Evolutionary conservation across 2,113 vertebrate genomes (phyloP), one percentile per base, ranked within the genome.

Genomic region (Reinhardtius hippoglossoides): DNA sequence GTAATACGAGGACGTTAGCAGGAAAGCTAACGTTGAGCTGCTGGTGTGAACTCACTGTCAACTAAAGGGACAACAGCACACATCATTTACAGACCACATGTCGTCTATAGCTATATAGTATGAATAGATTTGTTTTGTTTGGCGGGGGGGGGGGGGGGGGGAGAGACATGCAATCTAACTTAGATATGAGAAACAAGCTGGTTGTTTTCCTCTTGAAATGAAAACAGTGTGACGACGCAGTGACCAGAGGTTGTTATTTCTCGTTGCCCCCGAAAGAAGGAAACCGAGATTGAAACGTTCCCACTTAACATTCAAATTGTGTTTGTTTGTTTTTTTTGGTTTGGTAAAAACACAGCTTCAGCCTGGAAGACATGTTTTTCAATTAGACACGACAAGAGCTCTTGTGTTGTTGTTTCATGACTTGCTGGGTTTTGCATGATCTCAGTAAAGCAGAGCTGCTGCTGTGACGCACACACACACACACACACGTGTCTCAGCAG

Each of bases 301-400:
- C 50, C n/a, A n/a, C 50, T 52, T 52, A 52, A 52, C 18, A 52
- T 52, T 52, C 50, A 52, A 52, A 52, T 52, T 52, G 50, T 52
- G 18, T 52, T 52, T 7, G 27, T 31, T 31, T 5, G 5, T 27
- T 27, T 31, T 5, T 31, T 27, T 27, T 31, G 27, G n/a, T n/a
- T n/a, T 31, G 23, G 1, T 1, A 54, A 54, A 54, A 7, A 54
- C 50, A 54, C 46, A 50, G 50, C 20, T 54, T 54, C 50, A 54
- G 50, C 50, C 50, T n/a, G 18, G 20, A n/a, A 54, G 50, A 54
- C 50, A 54, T 54, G 50, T 21, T 54, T 54, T 54, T 54, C 50
- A 54, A 54, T 54, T 8, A 54, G 50, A 54, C 20, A 54, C 3
- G 50, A 15, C 18, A 21, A n/a, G 50, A n/a, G 50, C 50, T 9